These are phyloP conservation scores for Podabrus alpinus DNA, from an alignment of 2,888 invertebrate species.

Conservation along the genomic window DNA sequence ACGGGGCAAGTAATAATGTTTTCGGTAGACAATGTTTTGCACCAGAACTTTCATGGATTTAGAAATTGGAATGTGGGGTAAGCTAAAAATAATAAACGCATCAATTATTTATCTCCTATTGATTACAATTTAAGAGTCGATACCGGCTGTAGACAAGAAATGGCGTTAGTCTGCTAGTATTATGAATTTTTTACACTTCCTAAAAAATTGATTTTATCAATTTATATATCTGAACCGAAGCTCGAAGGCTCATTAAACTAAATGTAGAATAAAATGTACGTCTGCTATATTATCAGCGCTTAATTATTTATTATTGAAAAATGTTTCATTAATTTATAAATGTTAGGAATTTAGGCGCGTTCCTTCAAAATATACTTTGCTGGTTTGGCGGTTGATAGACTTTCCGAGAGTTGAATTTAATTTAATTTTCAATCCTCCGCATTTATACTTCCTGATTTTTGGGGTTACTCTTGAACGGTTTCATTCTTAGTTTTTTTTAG, in stretches of 20 bases:
- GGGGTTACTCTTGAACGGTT: background rate
- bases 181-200: background rate
- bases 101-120: background rate
- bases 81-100: background rate
- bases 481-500: background rate
- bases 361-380: background rate
- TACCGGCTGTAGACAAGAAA: background rate
- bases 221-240: background rate
- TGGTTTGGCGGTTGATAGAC: background rate
- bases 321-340: background rate
- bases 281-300: background rate
- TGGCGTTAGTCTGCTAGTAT: background rate
- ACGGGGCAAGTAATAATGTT: background rate
- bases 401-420: background rate
- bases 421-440: background rate
- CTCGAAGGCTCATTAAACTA: background rate
- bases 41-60: background rate
- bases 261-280: background rate
- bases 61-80: background rate
- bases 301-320: background rate
- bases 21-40: background rate
- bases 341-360: background rate
- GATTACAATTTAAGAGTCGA: background rate
- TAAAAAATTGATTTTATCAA: background rate
- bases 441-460: background rate